These are phyloP conservation scores for Peromyscus melanophrys DNA, from an alignment of 2,797 vertebrate genomes.

Conservation along the genomic window DNA sequence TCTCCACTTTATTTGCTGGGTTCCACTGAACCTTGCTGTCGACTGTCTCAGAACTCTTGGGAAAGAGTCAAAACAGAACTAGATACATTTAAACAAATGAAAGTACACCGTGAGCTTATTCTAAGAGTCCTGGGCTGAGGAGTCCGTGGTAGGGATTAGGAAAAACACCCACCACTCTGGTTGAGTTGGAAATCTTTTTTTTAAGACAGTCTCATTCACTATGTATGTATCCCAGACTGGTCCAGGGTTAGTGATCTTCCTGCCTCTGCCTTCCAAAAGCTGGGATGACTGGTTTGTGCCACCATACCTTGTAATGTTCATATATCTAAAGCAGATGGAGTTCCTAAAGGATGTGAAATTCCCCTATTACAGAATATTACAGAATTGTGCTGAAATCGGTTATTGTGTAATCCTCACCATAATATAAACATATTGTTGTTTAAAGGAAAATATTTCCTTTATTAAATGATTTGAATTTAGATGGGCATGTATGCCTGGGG, in stretches of 20 bases:
- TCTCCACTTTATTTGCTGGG: neutral
- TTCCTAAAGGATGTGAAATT: conserved; percentile 7
- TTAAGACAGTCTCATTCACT: neutral
- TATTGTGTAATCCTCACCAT: neutral
- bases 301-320: neutral
- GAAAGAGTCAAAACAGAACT: conserved; percentile 38
- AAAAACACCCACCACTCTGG: neutral
- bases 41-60: neutral
- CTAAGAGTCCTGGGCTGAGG: neutral
- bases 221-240: neutral
- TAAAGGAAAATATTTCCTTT: conserved; percentile 38
- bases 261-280: neutral
- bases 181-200: conserved; percentile 8
- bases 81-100: conserved; percentile 6
- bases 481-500: neutral
- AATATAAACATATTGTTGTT: neutral
- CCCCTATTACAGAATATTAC: neutral
- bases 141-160: neutral
- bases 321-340: conserved; percentile 22
- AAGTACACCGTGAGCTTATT: neutral
- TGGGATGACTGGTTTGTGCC: neutral
- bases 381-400: conserved; percentile 5
- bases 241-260: neutral
- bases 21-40: neutral
- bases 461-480: conserved; percentile 26